Percentiles rank a stretch among this genome's conserved stretches.
phyloP scores from a whole-genome alignment of 2,113 vertebrate genomes.

The Cairina moschata region DNA sequence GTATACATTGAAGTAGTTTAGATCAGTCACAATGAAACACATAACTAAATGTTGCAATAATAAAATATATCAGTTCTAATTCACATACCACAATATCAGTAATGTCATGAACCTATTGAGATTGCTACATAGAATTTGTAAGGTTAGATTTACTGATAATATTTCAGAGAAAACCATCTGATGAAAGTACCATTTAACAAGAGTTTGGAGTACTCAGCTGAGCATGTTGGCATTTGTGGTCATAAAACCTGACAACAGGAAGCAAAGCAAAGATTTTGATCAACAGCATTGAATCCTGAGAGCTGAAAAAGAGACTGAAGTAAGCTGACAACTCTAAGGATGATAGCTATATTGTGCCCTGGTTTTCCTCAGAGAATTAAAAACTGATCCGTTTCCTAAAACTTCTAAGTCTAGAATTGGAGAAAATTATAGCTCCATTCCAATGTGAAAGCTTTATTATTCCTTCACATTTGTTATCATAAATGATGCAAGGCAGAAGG shows the following conservation, averaged over 20 bases:
- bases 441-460: slow-evolving; percentile 23
- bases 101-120: not conserved
- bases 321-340: not conserved
- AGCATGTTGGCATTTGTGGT: not conserved
- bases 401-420: not conserved
- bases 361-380: slow-evolving; percentile 1
- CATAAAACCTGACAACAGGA: not conserved
- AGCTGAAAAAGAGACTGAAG: not conserved
- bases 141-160: not conserved
- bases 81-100: not conserved
- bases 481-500: slow-evolving; percentile 38
- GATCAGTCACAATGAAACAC: not conserved
- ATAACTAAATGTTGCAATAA: not conserved
- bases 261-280: not conserved
- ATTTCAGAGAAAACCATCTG: not conserved
- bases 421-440: not conserved
- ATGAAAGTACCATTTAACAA: not conserved
- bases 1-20: not conserved
- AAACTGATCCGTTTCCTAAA: not conserved
- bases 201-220: not conserved
- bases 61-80: not conserved
- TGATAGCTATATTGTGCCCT: not conserved
- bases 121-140: not conserved
- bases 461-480: slow-evolving; percentile 23
- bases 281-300: not conserved